These are phyloP conservation scores for Aplidium turbinatum DNA, from an alignment of 23 tunicate genomes.

Conservation along the genomic window DNA sequence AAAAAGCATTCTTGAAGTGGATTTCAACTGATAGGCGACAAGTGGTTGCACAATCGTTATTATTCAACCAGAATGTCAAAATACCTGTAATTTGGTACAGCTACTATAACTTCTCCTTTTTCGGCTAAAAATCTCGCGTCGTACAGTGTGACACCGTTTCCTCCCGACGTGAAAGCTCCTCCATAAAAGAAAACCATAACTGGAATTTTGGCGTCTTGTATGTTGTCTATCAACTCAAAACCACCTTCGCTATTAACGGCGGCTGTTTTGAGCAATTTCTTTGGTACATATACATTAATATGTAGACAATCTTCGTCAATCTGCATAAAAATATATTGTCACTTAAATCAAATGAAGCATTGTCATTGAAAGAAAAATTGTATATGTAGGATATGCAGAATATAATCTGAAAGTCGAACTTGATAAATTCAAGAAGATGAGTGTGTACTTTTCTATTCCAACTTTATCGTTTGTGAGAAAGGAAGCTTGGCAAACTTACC, in stretches of 20 bases:
- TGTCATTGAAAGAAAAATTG: too few relatives aligned
- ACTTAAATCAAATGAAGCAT: neutral
- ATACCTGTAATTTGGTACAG: conserved; percentile 71
- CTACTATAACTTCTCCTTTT: conserved; percentile 65
- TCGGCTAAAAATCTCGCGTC: conserved; percentile 62
- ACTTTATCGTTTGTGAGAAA: too few relatives aligned
- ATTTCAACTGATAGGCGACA: too few relatives aligned
- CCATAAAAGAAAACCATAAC: conserved; percentile 84
- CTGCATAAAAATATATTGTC: too few relatives aligned
- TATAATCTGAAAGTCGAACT: too few relatives aligned
- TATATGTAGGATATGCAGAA: too few relatives aligned
- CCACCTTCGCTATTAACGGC: conserved; percentile 35
- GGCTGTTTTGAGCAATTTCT: conserved; percentile 29
- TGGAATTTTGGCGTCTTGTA: conserved; percentile 8
- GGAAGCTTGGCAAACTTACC: too few relatives aligned
- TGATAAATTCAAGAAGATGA: too few relatives aligned
- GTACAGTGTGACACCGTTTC: conserved; percentile 54
- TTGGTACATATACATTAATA: conserved; percentile 53
- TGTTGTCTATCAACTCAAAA: conserved; percentile 16
- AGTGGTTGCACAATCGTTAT: too few relatives aligned
- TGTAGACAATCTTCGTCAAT: conserved; percentile 75
- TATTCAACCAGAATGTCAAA: too few relatives aligned
- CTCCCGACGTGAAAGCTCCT: conserved; percentile 77
- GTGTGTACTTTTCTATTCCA: too few relatives aligned
- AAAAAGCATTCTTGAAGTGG: too few relatives aligned